Conservation (phyloP, 2,113 vertebrate genomes). For the Microtus pennsylvanicus region DNA sequence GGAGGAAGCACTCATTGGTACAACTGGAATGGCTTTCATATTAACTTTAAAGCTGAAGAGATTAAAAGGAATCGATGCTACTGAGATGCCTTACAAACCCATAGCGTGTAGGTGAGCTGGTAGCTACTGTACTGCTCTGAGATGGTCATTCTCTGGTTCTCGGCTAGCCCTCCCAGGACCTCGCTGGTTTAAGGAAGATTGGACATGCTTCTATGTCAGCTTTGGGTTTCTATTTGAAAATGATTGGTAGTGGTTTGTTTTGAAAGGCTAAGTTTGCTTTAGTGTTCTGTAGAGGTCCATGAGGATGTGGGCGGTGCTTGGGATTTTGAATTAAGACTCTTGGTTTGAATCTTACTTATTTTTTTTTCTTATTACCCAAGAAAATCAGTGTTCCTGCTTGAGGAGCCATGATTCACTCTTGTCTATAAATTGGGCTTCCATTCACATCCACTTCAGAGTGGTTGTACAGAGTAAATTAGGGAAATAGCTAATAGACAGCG, state of each 20-base stretch:
- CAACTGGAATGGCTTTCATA: not conserved
- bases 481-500: not conserved
- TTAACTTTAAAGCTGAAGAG: constrained; percentile 1
- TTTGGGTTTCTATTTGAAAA: constrained; percentile 7
- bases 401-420: not conserved
- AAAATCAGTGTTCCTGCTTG: not conserved
- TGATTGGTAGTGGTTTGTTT: constrained; percentile 3
- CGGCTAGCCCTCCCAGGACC: not conserved
- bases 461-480: not conserved
- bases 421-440: not conserved
- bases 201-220: not conserved
- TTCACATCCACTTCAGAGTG: not conserved
- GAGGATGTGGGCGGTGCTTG: not conserved
- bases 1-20: not conserved
- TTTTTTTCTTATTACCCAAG: not conserved
- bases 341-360: not conserved
- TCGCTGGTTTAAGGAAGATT: not conserved
- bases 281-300: not conserved
- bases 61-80: not conserved
- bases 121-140: not conserved
- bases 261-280: not conserved
- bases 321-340: not conserved
- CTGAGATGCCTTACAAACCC: not conserved
- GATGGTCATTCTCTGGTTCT: not conserved
- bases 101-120: not conserved